Evolutionary conservation across 2,888 invertebrate genomes (phyloP), one percentile per base, ranked within the genome.

Genomic region (Portevinia maculata): DNA sequence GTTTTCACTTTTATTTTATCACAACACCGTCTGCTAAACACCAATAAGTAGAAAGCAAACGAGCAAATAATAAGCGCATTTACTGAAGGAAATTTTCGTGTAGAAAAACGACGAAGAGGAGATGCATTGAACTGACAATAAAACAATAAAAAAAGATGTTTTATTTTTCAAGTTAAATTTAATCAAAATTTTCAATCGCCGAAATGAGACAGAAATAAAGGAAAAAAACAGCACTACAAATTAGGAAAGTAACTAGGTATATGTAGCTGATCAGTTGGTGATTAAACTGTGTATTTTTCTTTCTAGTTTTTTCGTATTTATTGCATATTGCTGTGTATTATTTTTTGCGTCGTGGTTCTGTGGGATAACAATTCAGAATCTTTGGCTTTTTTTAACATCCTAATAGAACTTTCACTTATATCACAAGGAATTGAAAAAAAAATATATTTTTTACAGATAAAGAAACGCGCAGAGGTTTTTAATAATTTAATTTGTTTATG

Each of bases 361-460:
- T 41, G 30, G 28, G 60, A 62, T 50, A 17, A 3, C 3, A 41
- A 28, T 52, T 70, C 65, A 19, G 17, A 19, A 34, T 39, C 28
- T 53, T 46, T 60, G 32, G 1, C 21, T n/a, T 53, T 76, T 64
- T 15, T 15, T 2, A 59, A 50, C 24, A 15, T 11, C 52, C 62
- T 21, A 34, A 28, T n/a, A 70, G 71, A 71, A 83, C 78, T 78
- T 83, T 83, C 71, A 73, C 65, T 83, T 73, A 62, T 73, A 67
- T 83, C 78, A 71, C 67, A 60, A 59, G 52, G 44, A 75, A 52
- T 9, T 67, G n/a, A 9, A 11, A n/a, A 37, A 64, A 28, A 41
- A 28, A 28, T 17, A 4, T 32, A 17, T 48, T 32, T 48, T 32
- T 48, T 50, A 6, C 5, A 13, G 13, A 15, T 9, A 37, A 4